These are phyloP conservation scores for Centropyge bicolor DNA, from an alignment of 2,797 vertebrate genomes.

Conservation along the genomic window DNA sequence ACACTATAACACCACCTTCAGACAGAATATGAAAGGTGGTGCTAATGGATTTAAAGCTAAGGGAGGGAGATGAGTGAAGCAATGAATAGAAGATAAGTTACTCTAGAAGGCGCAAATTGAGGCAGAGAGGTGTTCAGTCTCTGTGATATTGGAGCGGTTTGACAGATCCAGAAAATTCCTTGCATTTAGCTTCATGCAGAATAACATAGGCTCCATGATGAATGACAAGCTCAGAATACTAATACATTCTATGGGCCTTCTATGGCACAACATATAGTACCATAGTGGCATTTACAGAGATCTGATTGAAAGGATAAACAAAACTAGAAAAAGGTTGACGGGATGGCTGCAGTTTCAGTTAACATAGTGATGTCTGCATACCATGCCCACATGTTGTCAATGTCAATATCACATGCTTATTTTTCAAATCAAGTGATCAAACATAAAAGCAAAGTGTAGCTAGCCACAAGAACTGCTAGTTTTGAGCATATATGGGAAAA, in stretches of 20 bases:
- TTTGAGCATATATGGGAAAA: background rate
- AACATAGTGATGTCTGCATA: background rate
- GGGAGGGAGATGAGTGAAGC: background rate
- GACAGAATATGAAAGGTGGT: conserved; percentile 14
- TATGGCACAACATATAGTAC: background rate
- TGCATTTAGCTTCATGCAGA: background rate
- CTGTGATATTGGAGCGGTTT: conserved; percentile 6
- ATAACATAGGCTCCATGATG: background rate
- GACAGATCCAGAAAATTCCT: background rate
- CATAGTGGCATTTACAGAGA: background rate
- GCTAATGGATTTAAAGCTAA: conserved; percentile 17
- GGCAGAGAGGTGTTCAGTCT: conserved; percentile 15
- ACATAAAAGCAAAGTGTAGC: background rate
- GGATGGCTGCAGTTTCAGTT: background rate
- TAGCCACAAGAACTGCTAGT: background rate
- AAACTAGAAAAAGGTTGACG: background rate
- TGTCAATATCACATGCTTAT: background rate
- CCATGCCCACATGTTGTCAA: background rate
- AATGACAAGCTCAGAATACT: background rate
- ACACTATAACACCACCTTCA: background rate
- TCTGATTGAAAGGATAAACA: background rate
- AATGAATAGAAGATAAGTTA: conserved; percentile 1
- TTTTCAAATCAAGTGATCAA: background rate
- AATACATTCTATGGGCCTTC: background rate
- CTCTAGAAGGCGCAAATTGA: conserved; percentile 17